Percentiles rank a stretch among this genome's conserved stretches.
Evolutionary conservation across 2,797 vertebrate genomes (phyloP).

Genomic region (Onychomys leucogaster): DNA sequence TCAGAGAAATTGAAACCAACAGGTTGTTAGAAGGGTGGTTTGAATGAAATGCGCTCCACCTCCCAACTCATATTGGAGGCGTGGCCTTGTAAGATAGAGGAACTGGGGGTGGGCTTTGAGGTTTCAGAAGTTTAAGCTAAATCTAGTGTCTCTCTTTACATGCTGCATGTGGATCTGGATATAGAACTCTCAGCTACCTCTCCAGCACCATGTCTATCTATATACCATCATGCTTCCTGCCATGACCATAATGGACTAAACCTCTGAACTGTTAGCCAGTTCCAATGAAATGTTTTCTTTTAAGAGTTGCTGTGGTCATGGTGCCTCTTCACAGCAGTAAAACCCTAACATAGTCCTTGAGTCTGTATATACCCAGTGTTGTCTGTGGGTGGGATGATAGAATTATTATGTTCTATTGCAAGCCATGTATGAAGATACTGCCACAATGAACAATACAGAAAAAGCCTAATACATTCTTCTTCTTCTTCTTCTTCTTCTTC

Average conservation of each 20-base stretch:
- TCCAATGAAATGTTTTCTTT: neutral
- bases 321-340: too few relatives aligned
- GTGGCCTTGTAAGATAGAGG: neutral
- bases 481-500: too few relatives aligned
- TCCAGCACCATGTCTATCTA: too few relatives aligned
- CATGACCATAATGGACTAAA: neutral
- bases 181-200: neutral
- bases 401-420: slow-evolving; percentile 28
- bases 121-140: neutral
- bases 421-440: neutral
- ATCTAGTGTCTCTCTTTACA: neutral
- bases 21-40: neutral
- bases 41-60: neutral
- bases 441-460: neutral
- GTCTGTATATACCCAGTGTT: neutral
- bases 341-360: neutral
- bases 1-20: neutral
- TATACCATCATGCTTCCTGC: neutral
- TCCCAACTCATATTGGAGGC: neutral
- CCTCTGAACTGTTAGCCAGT: neutral
- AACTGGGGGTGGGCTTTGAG: neutral
- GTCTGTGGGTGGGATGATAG: neutral
- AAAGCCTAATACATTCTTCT: neutral
- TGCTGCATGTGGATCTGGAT: neutral
- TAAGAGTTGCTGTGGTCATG: neutral